A percentile compares a stretch with the other conserved stretches of the same genome.
These are phyloP conservation scores for Parnassius orleans DNA, from an alignment of 2,888 invertebrate species.

Conservation along the genomic window DNA sequence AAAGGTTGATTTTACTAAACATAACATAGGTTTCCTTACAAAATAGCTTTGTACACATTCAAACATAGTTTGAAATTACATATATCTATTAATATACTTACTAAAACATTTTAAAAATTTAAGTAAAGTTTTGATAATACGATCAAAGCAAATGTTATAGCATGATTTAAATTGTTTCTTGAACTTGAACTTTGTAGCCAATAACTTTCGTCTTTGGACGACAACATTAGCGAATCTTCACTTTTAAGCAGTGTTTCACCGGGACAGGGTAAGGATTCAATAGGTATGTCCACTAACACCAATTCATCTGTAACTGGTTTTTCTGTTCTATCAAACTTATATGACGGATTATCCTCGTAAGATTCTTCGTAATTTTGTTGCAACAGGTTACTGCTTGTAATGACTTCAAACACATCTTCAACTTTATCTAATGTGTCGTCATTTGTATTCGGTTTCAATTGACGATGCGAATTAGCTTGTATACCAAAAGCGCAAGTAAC, in stretches of 20 bases:
- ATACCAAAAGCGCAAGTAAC: slow-evolving; percentile 80
- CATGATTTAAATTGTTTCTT: slow-evolving; percentile 39
- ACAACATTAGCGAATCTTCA: slow-evolving; percentile 71
- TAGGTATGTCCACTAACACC: slow-evolving; percentile 52
- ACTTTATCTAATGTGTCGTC: slow-evolving; percentile 34
- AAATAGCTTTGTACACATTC: slow-evolving; percentile 18
- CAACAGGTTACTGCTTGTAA: slow-evolving; percentile 43
- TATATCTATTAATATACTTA: background rate
- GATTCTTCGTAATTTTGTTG: slow-evolving; percentile 51
- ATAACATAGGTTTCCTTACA: slow-evolving; percentile 9
- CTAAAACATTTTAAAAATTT: slow-evolving; percentile 8
- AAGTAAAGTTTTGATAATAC: slow-evolving; percentile 24
- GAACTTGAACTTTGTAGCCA: slow-evolving; percentile 49
- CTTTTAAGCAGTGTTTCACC: slow-evolving; percentile 54
- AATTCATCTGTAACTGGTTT: slow-evolving; percentile 54
- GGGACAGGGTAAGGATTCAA: slow-evolving; percentile 59
- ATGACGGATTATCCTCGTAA: slow-evolving; percentile 49
- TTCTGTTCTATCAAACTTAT: slow-evolving; percentile 54
- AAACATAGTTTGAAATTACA: slow-evolving; percentile 21
- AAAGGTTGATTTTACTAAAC: no score
- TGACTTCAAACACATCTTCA: slow-evolving; percentile 47
- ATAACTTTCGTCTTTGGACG: slow-evolving; percentile 66
- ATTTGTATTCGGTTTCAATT: slow-evolving; percentile 32
- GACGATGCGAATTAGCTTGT: slow-evolving; percentile 35
- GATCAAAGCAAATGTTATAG: slow-evolving; percentile 45